Evolutionary conservation across 2,113 vertebrate species (phyloP), one percentile per base, ranked within the genome.

Genomic region (Isurus oxyrinchus): DNA sequence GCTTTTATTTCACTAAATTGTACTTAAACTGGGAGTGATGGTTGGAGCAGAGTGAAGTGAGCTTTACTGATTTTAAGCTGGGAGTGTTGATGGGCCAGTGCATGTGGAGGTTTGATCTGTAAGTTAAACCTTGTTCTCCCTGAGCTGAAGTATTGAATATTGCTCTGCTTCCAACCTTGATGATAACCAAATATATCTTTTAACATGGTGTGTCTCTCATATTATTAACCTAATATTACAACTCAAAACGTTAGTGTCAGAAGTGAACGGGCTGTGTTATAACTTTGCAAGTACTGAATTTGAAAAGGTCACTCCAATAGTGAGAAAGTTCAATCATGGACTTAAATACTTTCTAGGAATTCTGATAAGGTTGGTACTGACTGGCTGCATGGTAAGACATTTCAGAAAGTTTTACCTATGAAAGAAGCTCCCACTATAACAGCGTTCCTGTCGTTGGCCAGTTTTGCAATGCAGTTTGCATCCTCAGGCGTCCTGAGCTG

Each of bases 391-490:
- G 16, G 14, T 40, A 63, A 40, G 16, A 23, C 23, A 10, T 35
- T 40, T 63, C 59, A 0, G 35, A 11, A 63, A 87, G 0, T 0
- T 98, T 98, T 97, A 99, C 99, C 99, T 61, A 99, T 97, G 97
- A 99, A 99, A 16, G 99, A 99, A 0, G 99, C 99, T 96, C 99
- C 99, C 95, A 99, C 99, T 0, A 99, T 98, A 31, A 99, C 99
- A 0, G 98, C 99, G 0, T 99, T 99, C 97, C 98, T 99, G 98
- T 98, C 98, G 0, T 98, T 98, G 97, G 99, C 99, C 96, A 99
- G 97, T 96, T 98, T 98, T 66, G 98, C 98, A 21, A 99, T 98
- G 5, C 98, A 98, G 97, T 99, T 99, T 44, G 99, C 99, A 57
- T 99, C 99, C 96, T 99, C 99, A 0, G 99, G 99, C 0, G 98